Base-by-base conservation (phyloP, 2,888 invertebrate genomes). In the Lasioglossum figueresi region DNA sequence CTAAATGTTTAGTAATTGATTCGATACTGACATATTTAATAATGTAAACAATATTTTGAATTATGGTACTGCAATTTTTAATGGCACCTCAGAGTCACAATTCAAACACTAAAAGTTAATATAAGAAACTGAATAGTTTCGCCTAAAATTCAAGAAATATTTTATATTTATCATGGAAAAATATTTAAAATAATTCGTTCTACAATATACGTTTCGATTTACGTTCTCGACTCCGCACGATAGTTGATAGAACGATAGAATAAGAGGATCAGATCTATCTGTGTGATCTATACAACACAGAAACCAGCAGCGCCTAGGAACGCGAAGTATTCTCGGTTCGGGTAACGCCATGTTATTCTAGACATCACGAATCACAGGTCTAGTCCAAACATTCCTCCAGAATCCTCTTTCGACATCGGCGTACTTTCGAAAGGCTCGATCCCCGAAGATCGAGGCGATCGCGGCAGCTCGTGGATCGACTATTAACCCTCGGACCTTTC, bases 321-420 rank as follows among this genome's bases (percentile, higher is more conserved):
- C 68, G 68, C 37, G 10, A 40, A n/a, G 37, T 40, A 68, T 68
- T 23, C 68, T 12, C 4, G 8, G 68, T 59, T 27, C 19, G 23
- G 37, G 4, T 23, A 68, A 19, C 66, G 34, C 34, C 66, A 10
- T 37, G 68, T 37, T 37, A 12, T 37, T 68, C 68, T 10, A 37
- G 37, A 23, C 37, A 37, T 68, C 68, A 8, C 23, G 37, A n/a
- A 23, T 19, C 68, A 23, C 37, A 12, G 37, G 37, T 27, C 74
- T 59, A 40, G 37, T 59, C 37, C 74, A 75, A 59, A 75, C 74
- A 75, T 56, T 56, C 37, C 56, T 75, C 27, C 37, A 27, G 37
- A 56, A 14, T 37, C 37, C 40, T 37, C 74, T 40, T 56, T 59
- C 40, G 14, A 75, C 68, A 68, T 68, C 37, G 66, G 66, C 66